phyloP scores from a whole-genome alignment of 2,797 vertebrate genomes.

The Phataginus tricuspis region DNA sequence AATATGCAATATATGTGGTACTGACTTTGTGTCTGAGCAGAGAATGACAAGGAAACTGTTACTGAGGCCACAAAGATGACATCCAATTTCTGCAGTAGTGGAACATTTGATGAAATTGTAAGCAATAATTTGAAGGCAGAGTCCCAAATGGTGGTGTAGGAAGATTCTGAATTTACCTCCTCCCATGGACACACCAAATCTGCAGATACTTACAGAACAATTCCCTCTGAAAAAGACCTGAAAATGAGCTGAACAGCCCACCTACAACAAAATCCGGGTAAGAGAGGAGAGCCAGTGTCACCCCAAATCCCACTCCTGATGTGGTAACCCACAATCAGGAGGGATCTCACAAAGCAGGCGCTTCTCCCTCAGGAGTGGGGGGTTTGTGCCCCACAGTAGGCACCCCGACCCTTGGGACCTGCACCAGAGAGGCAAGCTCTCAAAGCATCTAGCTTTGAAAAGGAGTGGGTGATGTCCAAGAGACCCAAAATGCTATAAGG shows the following conservation, averaged over 20 bases:
- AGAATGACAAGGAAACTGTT: background rate
- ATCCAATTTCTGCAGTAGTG: background rate
- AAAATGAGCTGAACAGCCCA: background rate
- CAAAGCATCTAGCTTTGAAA: background rate
- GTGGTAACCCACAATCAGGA: background rate
- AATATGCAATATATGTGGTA: background rate
- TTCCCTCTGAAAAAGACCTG: background rate
- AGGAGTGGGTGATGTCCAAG: background rate
- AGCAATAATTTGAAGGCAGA: background rate
- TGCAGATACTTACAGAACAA: background rate
- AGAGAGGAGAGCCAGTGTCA: background rate
- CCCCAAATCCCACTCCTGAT: background rate
- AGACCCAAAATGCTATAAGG: background rate
- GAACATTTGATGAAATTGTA: background rate
- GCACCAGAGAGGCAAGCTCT: background rate
- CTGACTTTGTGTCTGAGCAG: background rate
- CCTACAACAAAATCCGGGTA: background rate
- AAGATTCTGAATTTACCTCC: background rate
- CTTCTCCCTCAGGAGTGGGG: background rate
- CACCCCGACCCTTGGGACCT: background rate
- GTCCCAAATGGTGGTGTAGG: background rate
- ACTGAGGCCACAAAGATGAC: background rate
- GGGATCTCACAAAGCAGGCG: too few relatives aligned
- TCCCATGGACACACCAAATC: background rate
- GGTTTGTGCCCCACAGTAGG: background rate